phyloP scores from a whole-genome alignment of 2,797 vertebrate species.

The Galagoides demidoff region DNA sequence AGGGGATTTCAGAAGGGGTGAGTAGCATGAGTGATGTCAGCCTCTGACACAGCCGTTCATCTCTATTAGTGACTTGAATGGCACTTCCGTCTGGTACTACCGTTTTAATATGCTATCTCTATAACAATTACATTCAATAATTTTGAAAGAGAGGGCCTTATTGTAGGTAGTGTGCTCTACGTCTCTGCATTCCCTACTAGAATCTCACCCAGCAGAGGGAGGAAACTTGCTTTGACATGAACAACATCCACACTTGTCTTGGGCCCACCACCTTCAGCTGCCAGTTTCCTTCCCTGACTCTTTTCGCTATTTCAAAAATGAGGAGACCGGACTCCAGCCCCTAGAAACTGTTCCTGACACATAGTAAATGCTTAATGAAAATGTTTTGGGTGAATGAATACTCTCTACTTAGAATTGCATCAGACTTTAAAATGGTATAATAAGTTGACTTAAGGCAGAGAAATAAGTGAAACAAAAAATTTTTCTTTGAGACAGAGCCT shows the following conservation, averaged over 20 bases:
- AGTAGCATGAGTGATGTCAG: neutral
- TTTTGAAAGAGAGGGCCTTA: neutral
- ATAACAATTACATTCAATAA: neutral
- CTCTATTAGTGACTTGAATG: neutral
- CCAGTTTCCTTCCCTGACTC: neutral
- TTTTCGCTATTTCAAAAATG: neutral
- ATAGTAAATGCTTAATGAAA: conserved; percentile 4
- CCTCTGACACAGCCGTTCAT: neutral
- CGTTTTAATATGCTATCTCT: neutral
- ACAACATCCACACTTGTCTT: neutral
- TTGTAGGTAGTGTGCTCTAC: neutral
- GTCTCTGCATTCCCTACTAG: neutral
- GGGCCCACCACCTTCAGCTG: neutral
- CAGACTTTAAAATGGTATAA: conserved; percentile 31
- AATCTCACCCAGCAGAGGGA: neutral
- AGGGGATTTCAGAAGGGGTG: neutral
- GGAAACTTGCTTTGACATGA: neutral
- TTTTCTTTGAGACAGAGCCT: too few relatives aligned
- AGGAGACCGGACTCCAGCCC: neutral
- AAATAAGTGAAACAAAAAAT: conserved; percentile 10
- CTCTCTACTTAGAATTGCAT: conserved; percentile 38
- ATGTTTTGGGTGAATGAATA: neutral
- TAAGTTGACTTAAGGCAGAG: conserved; percentile 42
- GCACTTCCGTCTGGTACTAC: neutral
- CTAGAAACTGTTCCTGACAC: neutral